Conservation (phyloP, 2,113 vertebrate species). For the Chaetops frenatus region DNA sequence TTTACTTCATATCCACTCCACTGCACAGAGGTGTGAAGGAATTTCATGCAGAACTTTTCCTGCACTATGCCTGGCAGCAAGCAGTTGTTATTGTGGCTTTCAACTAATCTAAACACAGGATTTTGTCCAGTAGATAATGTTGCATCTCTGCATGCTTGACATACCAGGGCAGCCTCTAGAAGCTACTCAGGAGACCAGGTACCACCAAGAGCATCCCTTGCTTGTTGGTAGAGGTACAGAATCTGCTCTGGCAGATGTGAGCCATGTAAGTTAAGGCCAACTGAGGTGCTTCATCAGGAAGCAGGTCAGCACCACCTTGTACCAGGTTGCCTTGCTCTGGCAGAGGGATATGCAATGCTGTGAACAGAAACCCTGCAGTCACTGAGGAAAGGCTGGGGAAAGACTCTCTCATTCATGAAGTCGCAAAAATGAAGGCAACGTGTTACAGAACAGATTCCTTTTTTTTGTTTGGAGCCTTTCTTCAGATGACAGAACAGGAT, state of each 20-base stretch:
- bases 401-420: background rate
- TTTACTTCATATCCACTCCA: background rate
- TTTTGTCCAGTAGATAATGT: background rate
- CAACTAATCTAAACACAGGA: background rate
- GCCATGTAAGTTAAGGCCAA: accelerated
- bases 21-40: background rate
- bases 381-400: background rate
- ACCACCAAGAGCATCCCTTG: background rate
- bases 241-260: background rate
- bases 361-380: background rate
- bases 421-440: accelerated
- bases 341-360: accelerated
- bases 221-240: background rate
- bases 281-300: background rate
- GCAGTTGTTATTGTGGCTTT: background rate
- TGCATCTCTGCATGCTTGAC: background rate
- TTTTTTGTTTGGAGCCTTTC: background rate
- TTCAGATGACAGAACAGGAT: background rate
- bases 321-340: background rate
- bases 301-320: background rate
- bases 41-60: background rate
- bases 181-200: background rate
- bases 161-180: background rate
- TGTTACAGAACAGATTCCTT: background rate
- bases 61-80: background rate